phyloP scores from a whole-genome alignment of 2,888 invertebrate genomes.

The Drosophila neonasuta region DNA sequence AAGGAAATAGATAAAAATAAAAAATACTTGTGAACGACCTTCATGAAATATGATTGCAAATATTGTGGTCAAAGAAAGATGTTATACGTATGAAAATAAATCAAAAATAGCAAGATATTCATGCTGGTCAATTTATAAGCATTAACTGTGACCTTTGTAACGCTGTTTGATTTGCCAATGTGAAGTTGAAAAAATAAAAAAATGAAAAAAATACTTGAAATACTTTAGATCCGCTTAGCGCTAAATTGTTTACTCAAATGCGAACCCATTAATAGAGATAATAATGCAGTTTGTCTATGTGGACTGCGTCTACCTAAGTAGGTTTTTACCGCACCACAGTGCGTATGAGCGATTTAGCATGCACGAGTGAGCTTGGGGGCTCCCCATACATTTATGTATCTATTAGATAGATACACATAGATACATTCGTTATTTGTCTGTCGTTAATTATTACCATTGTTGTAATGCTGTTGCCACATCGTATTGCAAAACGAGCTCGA shows the following conservation, averaged over 20 bases:
- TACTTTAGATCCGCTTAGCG: slow-evolving; percentile 60
- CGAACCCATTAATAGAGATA: slow-evolving; percentile 28
- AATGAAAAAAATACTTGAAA: slow-evolving; percentile 15
- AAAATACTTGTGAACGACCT: slow-evolving; percentile 34
- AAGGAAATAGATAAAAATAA: slow-evolving; percentile 30
- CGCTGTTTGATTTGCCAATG: slow-evolving; percentile 25
- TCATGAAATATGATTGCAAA: slow-evolving; percentile 37
- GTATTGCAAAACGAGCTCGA: slow-evolving; percentile 48
- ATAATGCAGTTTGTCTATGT: slow-evolving; percentile 20
- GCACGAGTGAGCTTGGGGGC: slow-evolving; percentile 56
- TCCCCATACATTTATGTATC: slow-evolving; percentile 15
- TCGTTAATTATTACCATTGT: slow-evolving; percentile 51
- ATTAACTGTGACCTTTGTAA: slow-evolving; percentile 20
- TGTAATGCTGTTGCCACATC: slow-evolving; percentile 24
- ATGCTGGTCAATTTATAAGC: slow-evolving; percentile 25
- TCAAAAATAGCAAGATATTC: slow-evolving; percentile 4
- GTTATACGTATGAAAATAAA: slow-evolving; percentile 16
- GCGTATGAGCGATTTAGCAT: slow-evolving; percentile 67
- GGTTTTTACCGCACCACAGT: slow-evolving; percentile 27
- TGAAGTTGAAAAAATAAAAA: slow-evolving; percentile 8
- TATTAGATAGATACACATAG: slow-evolving; percentile 7
- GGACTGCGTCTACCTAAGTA: slow-evolving; percentile 9
- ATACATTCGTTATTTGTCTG: slow-evolving; percentile 35
- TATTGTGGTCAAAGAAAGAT: slow-evolving; percentile 20
- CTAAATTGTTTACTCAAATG: slow-evolving; percentile 46